Conservation (phyloP, 2,888 invertebrate species). For the Eilema depressum region DNA sequence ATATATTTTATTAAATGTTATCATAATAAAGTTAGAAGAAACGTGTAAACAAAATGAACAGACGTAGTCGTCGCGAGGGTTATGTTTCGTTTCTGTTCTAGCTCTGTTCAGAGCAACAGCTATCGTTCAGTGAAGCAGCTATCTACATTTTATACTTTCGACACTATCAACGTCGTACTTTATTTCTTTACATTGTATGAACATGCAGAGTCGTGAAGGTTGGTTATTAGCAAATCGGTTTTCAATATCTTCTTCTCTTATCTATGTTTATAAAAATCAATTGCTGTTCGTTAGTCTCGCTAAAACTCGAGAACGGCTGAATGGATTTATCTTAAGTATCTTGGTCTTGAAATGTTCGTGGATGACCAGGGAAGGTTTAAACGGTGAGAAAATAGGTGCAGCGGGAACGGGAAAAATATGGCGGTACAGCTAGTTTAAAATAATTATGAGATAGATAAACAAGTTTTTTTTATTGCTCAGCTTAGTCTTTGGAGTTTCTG, state of each 20-base stretch:
- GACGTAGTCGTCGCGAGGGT: constrained; percentile 17
- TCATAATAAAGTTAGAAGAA: constrained; percentile 40
- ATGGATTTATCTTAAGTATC: no score
- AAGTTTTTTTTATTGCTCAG: neutral
- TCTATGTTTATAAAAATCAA: no score
- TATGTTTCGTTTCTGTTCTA: constrained; percentile 55
- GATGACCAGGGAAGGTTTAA: no score
- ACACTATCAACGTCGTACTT: constrained; percentile 64
- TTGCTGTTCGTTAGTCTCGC: no score
- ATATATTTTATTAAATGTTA: constrained; percentile 33
- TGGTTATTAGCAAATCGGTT: constrained; percentile 69
- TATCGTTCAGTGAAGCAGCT: constrained; percentile 73
- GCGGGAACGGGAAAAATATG: no score
- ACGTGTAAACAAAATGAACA: constrained; percentile 50
- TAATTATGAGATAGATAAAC: neutral
- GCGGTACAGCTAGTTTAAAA: no score
- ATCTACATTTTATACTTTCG: constrained; percentile 81
- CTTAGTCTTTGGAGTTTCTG: no score
- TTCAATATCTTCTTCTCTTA: no score
- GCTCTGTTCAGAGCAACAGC: constrained; percentile 69
- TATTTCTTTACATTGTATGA: constrained; percentile 73
- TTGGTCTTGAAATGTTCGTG: no score
- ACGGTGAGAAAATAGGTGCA: no score
- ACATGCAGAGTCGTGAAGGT: constrained; percentile 60
- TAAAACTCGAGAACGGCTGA: no score